Base-by-base conservation (phyloP, 2,888 invertebrate species). In the Cephus sareptanus region DNA sequence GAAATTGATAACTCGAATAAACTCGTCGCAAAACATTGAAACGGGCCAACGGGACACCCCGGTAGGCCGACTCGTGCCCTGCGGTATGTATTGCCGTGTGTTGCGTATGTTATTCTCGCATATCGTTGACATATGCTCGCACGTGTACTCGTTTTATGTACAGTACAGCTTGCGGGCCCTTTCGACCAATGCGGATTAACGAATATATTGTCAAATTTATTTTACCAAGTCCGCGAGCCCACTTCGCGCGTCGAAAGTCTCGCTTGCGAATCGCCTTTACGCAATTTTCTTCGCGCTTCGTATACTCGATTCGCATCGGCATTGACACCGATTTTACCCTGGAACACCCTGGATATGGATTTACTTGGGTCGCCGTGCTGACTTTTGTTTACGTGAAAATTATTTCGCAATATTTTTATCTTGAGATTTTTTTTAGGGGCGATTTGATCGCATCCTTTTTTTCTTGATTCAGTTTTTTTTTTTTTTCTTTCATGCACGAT, bases 1-100 rank as follows among this genome's bases (percentile, higher is more conserved):
- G 87, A 89, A 90, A 90, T 90, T 90, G 90, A 89, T 90, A 90
- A 89, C 90, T 87, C 89, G 89, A 89, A 90, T 89, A 90, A 90
- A 90, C 89, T 90, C 89, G 87, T 88, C 85, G 87, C 89, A 87
- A 89, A 89, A 89, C 87, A 87, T 87, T 87, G 85, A 86, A 88
- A 86, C 86, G 83, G 82, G 81, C 85, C 84, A 56, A 23, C 56
- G 56, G 56, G 56, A 56, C 56, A 23, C 23, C 23, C 56, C 23
- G 9, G 56, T 56, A 15, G 56, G 9, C 56, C 3, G 56, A 56
- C 56, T 56, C 56, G 56, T 56, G 56, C 56, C 56, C 23, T 56
- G 23, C 56, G 56, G 56, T 56, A 56, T 56, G 56, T 9, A 9
- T 56, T 9, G 56, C 23, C 40, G 40, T 40, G 40, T 40, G 56